Percentiles rank a stretch among this genome's conserved stretches.
Conservation (phyloP, 2,113 vertebrate species). For the Clarias magur region DNA sequence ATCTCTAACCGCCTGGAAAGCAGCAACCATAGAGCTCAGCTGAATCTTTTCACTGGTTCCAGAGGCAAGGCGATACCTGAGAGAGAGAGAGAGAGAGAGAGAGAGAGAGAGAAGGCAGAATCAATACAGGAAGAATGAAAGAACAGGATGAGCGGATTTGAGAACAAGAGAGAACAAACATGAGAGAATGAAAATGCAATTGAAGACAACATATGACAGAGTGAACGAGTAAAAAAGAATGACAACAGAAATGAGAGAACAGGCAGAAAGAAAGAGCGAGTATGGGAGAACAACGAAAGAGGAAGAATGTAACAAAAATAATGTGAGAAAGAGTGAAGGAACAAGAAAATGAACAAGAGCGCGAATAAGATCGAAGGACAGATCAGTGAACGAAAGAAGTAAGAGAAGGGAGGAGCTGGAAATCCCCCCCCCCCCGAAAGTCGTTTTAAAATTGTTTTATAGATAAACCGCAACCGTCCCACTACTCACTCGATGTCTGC, state of each 20-base stretch:
- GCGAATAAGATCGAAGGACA: no score
- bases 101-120: not conserved
- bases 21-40: conserved; percentile 91
- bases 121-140: not conserved
- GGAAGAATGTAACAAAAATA: not conserved
- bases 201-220: no score
- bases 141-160: not conserved
- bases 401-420: not conserved
- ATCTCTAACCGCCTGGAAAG: conserved; percentile 93
- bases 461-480: not conserved
- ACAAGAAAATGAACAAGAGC: not conserved
- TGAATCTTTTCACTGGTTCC: conserved; percentile 96
- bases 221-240: not conserved
- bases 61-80: conserved; percentile 86
- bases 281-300: not conserved
- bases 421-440: not conserved
- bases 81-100: not conserved
- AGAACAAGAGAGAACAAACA: not conserved
- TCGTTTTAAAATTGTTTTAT: not conserved
- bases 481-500: conserved; percentile 91
- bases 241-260: conserved; percentile 62
- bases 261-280: conserved; percentile 60
- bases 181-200: no score
- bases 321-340: no score
- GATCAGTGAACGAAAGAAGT: not conserved